Evolutionary conservation across 1,140 invertebrate species (phyloP).

Genomic region (Euwallacea similis): DNA sequence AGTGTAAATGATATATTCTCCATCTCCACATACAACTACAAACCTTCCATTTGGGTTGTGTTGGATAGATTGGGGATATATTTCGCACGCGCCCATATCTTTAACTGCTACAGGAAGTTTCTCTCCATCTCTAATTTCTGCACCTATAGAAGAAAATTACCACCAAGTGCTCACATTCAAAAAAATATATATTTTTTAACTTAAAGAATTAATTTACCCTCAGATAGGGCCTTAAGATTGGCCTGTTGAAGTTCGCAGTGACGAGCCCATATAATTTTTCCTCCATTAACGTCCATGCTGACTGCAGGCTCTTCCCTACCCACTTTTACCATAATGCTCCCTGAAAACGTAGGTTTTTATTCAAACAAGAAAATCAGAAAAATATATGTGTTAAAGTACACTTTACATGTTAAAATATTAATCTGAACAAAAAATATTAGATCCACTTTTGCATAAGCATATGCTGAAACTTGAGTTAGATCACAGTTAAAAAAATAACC

Average conservation of each 20-base stretch:
- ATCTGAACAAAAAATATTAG: too few species aligned
- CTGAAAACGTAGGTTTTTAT: conserved; percentile 8
- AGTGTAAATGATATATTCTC: conserved; percentile 99
- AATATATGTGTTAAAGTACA: too few species aligned
- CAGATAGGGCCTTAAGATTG: conserved; percentile 83
- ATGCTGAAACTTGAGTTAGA: neutral
- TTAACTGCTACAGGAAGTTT: conserved; percentile 90
- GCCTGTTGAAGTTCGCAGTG: conserved; percentile 99
- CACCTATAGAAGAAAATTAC: conserved; percentile 53
- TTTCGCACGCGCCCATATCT: conserved; percentile 99
- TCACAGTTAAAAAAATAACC: too few species aligned
- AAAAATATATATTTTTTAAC: neutral
- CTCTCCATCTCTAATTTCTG: conserved; percentile 88
- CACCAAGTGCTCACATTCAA: neutral
- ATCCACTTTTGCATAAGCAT: too few species aligned
- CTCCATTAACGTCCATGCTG: conserved; percentile 97
- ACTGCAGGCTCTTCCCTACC: conserved; percentile 98
- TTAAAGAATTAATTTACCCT: conserved; percentile 57
- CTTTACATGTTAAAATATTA: too few species aligned
- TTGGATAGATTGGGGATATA: conserved; percentile 97
- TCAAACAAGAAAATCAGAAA: too few species aligned
- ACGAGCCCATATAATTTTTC: conserved; percentile 98
- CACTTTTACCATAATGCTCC: conserved; percentile 93
- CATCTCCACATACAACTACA: conserved; percentile 98
- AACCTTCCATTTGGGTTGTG: conserved; percentile 99